Percentiles rank a stretch among this genome's conserved stretches.
phyloP scores from a whole-genome alignment of 2,888 invertebrate species.

The Abscondita cerata region DNA sequence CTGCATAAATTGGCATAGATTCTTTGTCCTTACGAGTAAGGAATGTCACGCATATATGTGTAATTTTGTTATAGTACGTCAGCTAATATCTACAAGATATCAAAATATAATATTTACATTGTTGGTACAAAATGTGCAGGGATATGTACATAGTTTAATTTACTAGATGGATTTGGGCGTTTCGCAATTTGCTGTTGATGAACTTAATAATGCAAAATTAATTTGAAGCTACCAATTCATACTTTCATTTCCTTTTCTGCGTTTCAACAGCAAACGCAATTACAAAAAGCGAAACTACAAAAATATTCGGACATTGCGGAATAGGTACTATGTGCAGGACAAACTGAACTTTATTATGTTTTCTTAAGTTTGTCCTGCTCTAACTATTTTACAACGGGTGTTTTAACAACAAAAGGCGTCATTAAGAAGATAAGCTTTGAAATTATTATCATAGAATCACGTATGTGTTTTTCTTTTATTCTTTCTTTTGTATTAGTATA shows the following conservation, averaged over 20 bases:
- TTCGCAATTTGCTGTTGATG: slow-evolving; percentile 29
- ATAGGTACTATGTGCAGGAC: neutral
- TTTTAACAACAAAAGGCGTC: neutral
- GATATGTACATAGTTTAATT: slow-evolving; percentile 56
- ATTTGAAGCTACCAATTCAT: neutral
- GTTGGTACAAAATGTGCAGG: slow-evolving; percentile 56
- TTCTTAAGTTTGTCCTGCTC: too few species aligned
- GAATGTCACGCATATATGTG: slow-evolving; percentile 24
- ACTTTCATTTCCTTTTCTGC: neutral
- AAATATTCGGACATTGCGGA: neutral
- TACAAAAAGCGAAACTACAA: neutral
- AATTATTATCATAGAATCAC: slow-evolving; percentile 34
- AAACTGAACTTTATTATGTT: neutral
- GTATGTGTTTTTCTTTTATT: slow-evolving; percentile 15
- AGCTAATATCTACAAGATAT: slow-evolving; percentile 49
- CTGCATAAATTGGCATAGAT: slow-evolving; percentile 30
- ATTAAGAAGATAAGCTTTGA: neutral
- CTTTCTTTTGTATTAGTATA: neutral
- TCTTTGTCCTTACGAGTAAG: slow-evolving; percentile 25
- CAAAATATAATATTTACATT: slow-evolving; percentile 59
- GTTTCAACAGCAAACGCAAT: slow-evolving; percentile 29
- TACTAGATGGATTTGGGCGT: slow-evolving; percentile 25
- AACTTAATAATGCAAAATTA: slow-evolving; percentile 11
- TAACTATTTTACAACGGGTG: slow-evolving; percentile 9
- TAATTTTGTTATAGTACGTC: slow-evolving; percentile 41